Percentiles rank a stretch among this genome's conserved stretches.
phyloP scores from a whole-genome alignment of 2,113 vertebrate genomes.

The Piaya cayana region DNA sequence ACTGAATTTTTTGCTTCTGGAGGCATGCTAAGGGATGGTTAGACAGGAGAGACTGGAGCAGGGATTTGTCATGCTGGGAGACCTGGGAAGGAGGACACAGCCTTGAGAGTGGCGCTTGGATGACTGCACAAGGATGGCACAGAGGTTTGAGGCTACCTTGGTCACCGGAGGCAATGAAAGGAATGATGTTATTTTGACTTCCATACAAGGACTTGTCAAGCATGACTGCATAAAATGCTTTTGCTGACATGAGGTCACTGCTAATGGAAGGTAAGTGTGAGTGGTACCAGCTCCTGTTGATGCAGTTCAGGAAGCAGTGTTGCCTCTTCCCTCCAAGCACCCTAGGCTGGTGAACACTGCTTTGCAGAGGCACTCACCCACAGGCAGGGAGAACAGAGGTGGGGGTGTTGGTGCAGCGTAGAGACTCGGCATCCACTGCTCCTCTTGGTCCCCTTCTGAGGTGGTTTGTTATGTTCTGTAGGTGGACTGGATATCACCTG shows the following conservation, averaged over 20 bases:
- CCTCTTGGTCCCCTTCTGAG: background rate
- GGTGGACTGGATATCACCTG: background rate
- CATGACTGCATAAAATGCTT: background rate
- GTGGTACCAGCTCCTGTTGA: background rate
- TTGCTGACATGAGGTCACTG: background rate
- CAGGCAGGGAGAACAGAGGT: background rate
- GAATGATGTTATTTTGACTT: background rate
- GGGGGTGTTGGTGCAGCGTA: background rate
- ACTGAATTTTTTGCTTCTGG: background rate
- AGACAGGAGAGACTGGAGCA: background rate
- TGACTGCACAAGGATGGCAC: background rate
- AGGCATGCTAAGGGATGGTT: rapidly evolving
- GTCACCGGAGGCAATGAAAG: background rate
- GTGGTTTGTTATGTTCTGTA: background rate
- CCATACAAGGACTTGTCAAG: background rate
- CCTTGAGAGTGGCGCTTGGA: background rate
- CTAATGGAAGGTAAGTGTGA: background rate
- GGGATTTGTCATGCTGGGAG: background rate
- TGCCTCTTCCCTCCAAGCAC: background rate
- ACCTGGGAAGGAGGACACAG: background rate
- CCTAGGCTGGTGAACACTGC: rapidly evolving
- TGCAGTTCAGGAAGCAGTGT: background rate
- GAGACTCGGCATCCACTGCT: background rate
- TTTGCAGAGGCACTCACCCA: background rate
- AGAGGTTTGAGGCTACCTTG: background rate